These are phyloP conservation scores for Hydrochoerus hydrochaeris DNA, from an alignment of 2,113 vertebrate genomes.

Conservation along the genomic window DNA sequence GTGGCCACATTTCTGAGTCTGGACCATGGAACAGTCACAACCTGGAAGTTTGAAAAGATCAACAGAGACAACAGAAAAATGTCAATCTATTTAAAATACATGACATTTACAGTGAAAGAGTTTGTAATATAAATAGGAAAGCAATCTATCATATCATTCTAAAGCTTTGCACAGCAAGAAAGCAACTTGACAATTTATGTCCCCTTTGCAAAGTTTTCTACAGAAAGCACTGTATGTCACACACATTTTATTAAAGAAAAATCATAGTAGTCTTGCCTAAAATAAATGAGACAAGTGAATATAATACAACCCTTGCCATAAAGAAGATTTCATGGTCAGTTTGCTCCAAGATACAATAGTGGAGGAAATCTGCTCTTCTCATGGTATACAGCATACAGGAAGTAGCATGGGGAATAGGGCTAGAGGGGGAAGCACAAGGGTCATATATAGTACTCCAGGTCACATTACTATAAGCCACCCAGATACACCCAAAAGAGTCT, in stretches of 20 bases:
- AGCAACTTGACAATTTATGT: background rate
- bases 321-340: background rate
- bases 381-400: background rate
- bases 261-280: background rate
- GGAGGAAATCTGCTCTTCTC: background rate
- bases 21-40: too few relatives aligned
- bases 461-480: accelerated
- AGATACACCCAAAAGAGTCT: background rate
- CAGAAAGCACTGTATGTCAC: background rate
- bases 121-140: background rate
- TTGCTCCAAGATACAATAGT: background rate
- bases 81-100: background rate
- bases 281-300: background rate
- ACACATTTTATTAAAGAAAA: background rate
- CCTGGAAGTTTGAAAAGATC: too few relatives aligned
- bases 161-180: background rate
- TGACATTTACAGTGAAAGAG: background rate
- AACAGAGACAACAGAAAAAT: background rate
- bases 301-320: background rate
- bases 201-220: background rate
- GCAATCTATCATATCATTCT: background rate
- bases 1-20: background rate
- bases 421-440: background rate
- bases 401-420: background rate
- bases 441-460: background rate